Evolutionary conservation across 2,113 vertebrate genomes (phyloP).

Genomic region (Sander vitreus): DNA sequence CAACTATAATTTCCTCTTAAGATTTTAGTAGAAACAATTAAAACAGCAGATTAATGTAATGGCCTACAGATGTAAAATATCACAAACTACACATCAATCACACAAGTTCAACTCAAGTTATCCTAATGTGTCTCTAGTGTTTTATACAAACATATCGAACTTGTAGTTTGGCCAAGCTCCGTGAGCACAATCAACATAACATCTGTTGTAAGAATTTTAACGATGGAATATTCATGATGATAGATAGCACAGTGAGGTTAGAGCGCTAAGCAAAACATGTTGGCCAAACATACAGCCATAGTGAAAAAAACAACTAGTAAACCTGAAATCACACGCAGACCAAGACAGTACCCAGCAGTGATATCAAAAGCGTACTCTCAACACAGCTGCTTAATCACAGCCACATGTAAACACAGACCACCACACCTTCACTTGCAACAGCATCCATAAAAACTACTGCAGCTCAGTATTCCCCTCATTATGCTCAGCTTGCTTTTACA

Average conservation of each 20-base stretch:
- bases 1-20: constrained; percentile 9
- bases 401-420: constrained; percentile 50
- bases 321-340: constrained; percentile 49
- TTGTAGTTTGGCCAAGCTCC: neutral
- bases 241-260: neutral
- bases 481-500: constrained; percentile 28
- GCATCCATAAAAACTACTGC: constrained; percentile 19
- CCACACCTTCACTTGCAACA: constrained; percentile 46
- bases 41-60: constrained; percentile 25
- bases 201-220: constrained; percentile 40
- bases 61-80: constrained; percentile 11
- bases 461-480: constrained; percentile 21
- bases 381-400: constrained; percentile 51
- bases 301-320: constrained; percentile 41
- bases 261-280: constrained; percentile 4
- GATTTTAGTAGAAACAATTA: constrained; percentile 10
- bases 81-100: neutral
- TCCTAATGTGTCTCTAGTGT: neutral
- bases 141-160: neutral
- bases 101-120: neutral
- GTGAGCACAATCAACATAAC: neutral
- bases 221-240: neutral
- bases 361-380: constrained; percentile 40
- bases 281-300: neutral
- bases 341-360: constrained; percentile 13